Base-by-base conservation (phyloP, 2,797 vertebrate species). In the Lacerta bilineata region DNA sequence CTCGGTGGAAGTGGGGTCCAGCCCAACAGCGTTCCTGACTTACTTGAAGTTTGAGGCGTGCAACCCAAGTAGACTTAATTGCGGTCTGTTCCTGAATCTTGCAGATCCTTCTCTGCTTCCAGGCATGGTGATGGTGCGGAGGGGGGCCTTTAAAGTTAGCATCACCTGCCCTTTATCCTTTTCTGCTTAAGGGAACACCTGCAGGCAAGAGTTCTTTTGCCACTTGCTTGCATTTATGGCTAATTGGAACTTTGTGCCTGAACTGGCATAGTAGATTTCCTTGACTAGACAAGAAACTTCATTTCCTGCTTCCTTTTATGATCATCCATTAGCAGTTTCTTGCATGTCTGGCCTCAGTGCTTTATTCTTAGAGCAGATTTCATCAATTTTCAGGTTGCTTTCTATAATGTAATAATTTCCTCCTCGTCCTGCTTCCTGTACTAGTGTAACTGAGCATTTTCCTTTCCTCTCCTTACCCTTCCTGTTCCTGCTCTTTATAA, bases 271-370 rank as follows among this genome's bases (percentile, higher is more conserved):
- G 41, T 55, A 66, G 27, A 88, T 36, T 20, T n/a, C 43, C 25
- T 33, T 82, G 76, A 43, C 23, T n/a, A 71, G 1, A 39, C 36
- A 88, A 76, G 39, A 39, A 18, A 27, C 86, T 83, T 64, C 77
- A 72, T 85, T 89, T 77, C 74, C 77, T 74, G n/a, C 33, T 33
- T 66, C 27, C 33, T 8, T 79, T 74, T 15, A 43, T 68, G 41
- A 68, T 59, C 29, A 46, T n/a, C 27, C 15, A 27, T 18, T 33
- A 18, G 11, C 36, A 80, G 29, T 43, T 59, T 39, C 17, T 80
- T 80, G 20, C 17, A 33, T 43, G 23, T 25, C 68, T 80, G 17
- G 18, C 15, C 66, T 59, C 18, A 29, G 25, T 17, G 20, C 46
- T 75, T 85, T 55, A 41, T 18, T 75, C 55, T 77, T 46, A 27